These are phyloP conservation scores for Aspiorhynchus laticeps DNA, from an alignment of 2,113 vertebrate species.

Conservation along the genomic window DNA sequence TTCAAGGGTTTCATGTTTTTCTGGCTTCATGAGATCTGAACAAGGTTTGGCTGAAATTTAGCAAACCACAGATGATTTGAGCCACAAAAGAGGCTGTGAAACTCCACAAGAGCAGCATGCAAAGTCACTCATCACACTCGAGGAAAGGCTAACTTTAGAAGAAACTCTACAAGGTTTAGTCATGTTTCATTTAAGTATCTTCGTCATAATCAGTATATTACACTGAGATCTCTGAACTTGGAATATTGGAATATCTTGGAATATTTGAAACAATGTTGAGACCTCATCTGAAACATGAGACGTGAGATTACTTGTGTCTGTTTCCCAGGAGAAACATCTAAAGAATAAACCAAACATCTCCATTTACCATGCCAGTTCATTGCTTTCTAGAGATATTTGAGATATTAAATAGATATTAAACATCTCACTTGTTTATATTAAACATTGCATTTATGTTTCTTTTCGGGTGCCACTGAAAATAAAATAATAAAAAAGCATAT, in stretches of 20 bases:
- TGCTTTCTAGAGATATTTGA: not conserved
- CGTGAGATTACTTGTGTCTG: too few relatives aligned
- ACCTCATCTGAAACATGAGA: too few relatives aligned
- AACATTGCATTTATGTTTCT: too few relatives aligned
- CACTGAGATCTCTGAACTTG: not conserved
- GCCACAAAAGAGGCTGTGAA: constrained; percentile 8
- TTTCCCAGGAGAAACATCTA: not conserved
- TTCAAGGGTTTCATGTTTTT: not conserved
- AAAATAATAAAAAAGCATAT: not conserved
- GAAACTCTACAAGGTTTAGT: too few relatives aligned
- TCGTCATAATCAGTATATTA: not conserved
- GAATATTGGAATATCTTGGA: not conserved
- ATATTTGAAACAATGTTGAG: not conserved
- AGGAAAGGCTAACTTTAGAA: too few relatives aligned
- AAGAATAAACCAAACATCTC: not conserved
- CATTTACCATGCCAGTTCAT: not conserved
- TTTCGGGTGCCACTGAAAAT: too few relatives aligned
- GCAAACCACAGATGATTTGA: not conserved
- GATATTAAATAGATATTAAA: not conserved
- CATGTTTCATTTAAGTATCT: not conserved
- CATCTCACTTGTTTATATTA: too few relatives aligned
- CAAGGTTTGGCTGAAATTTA: too few relatives aligned
- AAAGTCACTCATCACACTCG: not conserved
- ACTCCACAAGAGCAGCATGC: not conserved
- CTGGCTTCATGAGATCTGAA: not conserved